Evolutionary conservation across 2,888 invertebrate genomes (phyloP).

Genomic region (Stenodera caucasica): DNA sequence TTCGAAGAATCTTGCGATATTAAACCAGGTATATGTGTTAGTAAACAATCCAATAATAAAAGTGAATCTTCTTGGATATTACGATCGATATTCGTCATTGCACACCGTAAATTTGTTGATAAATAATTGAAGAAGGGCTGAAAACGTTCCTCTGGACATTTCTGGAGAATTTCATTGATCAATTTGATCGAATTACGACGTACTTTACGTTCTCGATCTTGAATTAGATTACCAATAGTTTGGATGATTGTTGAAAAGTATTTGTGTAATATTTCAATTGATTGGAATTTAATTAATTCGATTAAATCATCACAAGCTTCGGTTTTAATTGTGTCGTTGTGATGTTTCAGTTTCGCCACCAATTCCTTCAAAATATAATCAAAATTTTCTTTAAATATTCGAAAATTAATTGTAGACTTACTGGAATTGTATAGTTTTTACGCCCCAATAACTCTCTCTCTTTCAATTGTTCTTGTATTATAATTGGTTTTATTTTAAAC

Average conservation of each 20-base stretch:
- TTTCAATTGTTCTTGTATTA: conserved; percentile 75
- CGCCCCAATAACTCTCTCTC: conserved; percentile 47
- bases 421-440: background rate
- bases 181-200: conserved; percentile 63
- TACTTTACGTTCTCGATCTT: conserved; percentile 71
- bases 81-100: conserved; percentile 86
- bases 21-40: conserved; percentile 67
- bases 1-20: conserved; percentile 69
- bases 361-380: conserved; percentile 66
- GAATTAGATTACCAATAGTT: conserved; percentile 67
- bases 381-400: no score
- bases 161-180: conserved; percentile 56
- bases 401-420: no score
- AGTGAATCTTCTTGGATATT: conserved; percentile 83
- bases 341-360: conserved; percentile 70
- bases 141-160: conserved; percentile 44
- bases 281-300: conserved; percentile 59
- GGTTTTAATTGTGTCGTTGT: conserved; percentile 69
- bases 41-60: conserved; percentile 73
- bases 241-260: conserved; percentile 70
- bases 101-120: conserved; percentile 79
- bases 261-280: conserved; percentile 46
- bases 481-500: conserved; percentile 87
- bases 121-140: conserved; percentile 76
- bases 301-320: conserved; percentile 66